These are phyloP conservation scores for Crossaster papposus DNA, from an alignment of 53 echinoderm and acorn worm species.

Conservation along the genomic window DNA sequence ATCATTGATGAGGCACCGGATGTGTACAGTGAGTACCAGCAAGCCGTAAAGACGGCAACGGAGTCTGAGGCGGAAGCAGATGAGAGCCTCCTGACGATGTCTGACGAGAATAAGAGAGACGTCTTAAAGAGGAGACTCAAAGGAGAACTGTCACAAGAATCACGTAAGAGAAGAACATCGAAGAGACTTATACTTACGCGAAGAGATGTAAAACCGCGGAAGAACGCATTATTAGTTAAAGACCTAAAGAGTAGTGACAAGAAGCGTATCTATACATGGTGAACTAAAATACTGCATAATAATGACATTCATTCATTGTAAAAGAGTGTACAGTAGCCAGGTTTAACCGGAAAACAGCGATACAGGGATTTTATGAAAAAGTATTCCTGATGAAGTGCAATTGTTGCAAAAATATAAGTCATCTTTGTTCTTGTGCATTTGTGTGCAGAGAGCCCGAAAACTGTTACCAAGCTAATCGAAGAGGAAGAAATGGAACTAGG, in stretches of 20 bases:
- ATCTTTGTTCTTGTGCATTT: not conserved
- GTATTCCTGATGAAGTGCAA: too few relatives aligned
- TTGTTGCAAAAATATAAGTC: too few relatives aligned
- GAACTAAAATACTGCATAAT: too few relatives aligned
- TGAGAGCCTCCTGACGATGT: constrained; percentile 15
- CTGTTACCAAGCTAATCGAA: constrained; percentile 48
- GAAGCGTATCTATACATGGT: too few relatives aligned
- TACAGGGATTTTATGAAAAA: too few relatives aligned
- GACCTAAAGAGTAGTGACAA: too few relatives aligned
- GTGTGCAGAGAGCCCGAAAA: not conserved
- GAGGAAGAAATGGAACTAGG: constrained; percentile 71
- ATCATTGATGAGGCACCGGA: constrained; percentile 60
- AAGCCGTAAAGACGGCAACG: constrained; percentile 51
- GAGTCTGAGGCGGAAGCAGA: constrained; percentile 51
- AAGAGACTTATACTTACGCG: too few relatives aligned
- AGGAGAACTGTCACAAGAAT: constrained; percentile 17
- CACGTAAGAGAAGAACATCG: constrained; percentile 10
- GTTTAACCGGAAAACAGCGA: too few relatives aligned
- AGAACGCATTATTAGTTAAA: too few relatives aligned
- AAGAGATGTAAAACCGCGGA: too few relatives aligned
- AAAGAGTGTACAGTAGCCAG: too few relatives aligned
- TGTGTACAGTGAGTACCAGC: constrained; percentile 54
- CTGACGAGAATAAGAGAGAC: constrained; percentile 39
- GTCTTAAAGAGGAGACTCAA: constrained; percentile 37
- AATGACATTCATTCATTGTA: too few relatives aligned